phyloP scores from a whole-genome alignment of 2,888 invertebrate genomes.

The Gastracanthus pulcherrimus region DNA sequence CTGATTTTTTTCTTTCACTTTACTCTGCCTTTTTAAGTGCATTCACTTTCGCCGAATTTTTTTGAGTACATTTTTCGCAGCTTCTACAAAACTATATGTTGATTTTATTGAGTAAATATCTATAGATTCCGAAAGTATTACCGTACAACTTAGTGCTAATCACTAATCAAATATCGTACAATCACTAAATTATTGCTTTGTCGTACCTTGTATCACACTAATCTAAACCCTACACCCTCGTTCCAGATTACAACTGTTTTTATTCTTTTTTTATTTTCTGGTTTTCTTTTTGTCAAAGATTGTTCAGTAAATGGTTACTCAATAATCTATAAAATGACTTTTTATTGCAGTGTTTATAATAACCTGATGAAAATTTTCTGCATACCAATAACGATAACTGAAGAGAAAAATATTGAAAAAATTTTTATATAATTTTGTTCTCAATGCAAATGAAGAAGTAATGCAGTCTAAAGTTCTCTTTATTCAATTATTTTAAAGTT shows the following conservation, averaged over 20 bases:
- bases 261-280: slow-evolving; percentile 23
- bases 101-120: slow-evolving; percentile 75
- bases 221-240: slow-evolving; percentile 72
- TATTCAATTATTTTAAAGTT: not conserved
- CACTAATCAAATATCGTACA: slow-evolving; percentile 76
- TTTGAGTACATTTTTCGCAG: slow-evolving; percentile 63
- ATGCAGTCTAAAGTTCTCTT: not conserved
- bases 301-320: not conserved
- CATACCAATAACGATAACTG: not conserved
- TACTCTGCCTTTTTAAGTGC: not conserved
- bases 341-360: no score
- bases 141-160: slow-evolving; percentile 73
- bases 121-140: slow-evolving; percentile 73
- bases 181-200: slow-evolving; percentile 78
- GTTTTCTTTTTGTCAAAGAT: slow-evolving; percentile 26
- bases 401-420: not conserved
- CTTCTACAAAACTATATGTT: slow-evolving; percentile 76
- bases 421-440: not conserved
- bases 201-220: slow-evolving; percentile 77
- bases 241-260: slow-evolving; percentile 59
- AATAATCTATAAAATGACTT: not conserved
- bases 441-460: not conserved
- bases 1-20: slow-evolving; percentile 28
- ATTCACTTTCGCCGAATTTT: slow-evolving; percentile 16
- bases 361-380: no score